Base-by-base conservation (phyloP, 1,140 invertebrate genomes). In the Pseudachorutes palmiensis region DNA sequence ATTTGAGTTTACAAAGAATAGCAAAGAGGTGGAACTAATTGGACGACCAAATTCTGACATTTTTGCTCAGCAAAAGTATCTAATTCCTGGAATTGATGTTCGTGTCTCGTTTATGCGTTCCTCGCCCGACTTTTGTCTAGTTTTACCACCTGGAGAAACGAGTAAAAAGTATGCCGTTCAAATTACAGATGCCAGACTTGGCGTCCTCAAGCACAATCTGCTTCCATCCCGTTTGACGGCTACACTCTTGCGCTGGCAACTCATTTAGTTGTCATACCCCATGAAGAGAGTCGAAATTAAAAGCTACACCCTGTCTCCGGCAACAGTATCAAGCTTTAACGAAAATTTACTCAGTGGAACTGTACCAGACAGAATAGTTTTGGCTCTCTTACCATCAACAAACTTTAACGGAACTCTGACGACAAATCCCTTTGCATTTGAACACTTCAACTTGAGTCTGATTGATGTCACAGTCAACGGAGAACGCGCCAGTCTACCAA, bases 21-120 rank as follows among this genome's bases (percentile, higher is more conserved):
- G 16, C 75, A 67, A 62, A 74, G 16, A 55, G 1, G 36, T 74
- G 65, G 73, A 75, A 64, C 22, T 76, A 26, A 41, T 66, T 16
- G 73, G 74, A n/a, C 60, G 66, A 24, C 36, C 59, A 14, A 26
- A 64, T 32, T 5, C 28, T 26, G 66, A 69, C 41, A 62, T 75
- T 29, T 45, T 66, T 55, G 31, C 41, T 31, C 67, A 71, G 45
- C 45, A 62, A 1, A 67, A 57, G 62, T 72, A 55, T 41, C 9
- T 71, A 1, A 62, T 68, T 1, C 70, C 67, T 41, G 69, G 49
- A 12, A n/a, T 71, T 32, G 62, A 71, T 32, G 16, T 72, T 16
- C 59, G 63, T 19, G 29, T 70, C 49, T 41, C 14, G 3, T 66
- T 61, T 31, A 1, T 24, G 19, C 58, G 64, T 24, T n/a, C 33